Evolutionary conservation across 2,113 vertebrate genomes (phyloP).

Genomic region (Anhinga rufa): DNA sequence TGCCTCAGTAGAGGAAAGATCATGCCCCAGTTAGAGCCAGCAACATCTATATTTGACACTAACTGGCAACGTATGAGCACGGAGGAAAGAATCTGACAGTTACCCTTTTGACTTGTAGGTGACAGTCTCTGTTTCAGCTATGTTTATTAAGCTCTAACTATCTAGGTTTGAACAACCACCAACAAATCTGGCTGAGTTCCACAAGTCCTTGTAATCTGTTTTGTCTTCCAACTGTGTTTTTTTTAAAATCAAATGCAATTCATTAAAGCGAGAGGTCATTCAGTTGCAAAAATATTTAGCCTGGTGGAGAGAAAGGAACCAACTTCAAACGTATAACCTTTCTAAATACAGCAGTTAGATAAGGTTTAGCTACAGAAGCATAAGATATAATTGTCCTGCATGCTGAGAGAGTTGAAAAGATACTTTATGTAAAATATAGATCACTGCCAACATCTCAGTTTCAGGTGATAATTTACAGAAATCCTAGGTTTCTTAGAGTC

Average conservation of each 20-base stretch:
- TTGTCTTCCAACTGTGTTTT: background rate
- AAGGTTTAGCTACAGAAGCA: background rate
- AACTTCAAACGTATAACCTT: background rate
- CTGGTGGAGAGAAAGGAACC: background rate
- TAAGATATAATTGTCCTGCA: background rate
- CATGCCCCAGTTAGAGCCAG: background rate
- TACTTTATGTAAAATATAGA: background rate
- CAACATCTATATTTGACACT: slow-evolving; percentile 6
- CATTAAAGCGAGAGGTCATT: background rate
- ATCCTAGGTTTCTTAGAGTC: background rate
- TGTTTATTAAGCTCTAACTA: background rate
- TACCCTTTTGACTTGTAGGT: slow-evolving; percentile 22
- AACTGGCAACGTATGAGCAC: background rate
- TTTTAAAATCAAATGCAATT: background rate
- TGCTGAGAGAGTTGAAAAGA: background rate
- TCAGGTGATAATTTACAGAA: background rate
- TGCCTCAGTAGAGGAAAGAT: background rate
- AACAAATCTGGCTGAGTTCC: background rate
- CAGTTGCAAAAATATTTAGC: background rate
- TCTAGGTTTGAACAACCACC: background rate
- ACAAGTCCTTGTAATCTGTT: background rate
- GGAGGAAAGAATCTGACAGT: background rate
- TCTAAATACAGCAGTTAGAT: background rate
- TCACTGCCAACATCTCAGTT: background rate
- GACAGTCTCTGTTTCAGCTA: background rate